Base-by-base conservation (phyloP, 2,888 invertebrate genomes). In the Lucinisca nassula region DNA sequence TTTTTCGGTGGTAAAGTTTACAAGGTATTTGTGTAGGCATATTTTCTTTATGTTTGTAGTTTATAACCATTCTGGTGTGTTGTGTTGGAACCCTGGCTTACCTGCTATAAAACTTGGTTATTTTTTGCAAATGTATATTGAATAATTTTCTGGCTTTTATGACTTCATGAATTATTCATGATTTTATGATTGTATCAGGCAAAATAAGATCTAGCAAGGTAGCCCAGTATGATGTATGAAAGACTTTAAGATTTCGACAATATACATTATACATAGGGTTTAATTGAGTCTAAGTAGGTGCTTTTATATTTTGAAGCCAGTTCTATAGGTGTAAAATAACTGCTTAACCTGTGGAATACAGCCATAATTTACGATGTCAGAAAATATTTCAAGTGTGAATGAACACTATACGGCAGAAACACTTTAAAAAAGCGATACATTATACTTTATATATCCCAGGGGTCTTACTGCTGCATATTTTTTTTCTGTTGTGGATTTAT, bases 121-220 rank as follows among this genome's bases (percentile, higher is more conserved):
- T 67, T 67, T 67, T 61, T 67, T 35, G 35, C 35, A 35, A 67
- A 67, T 67, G 67, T 67, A 67, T 67, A 67, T 67, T 67, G 67
- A 67, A 67, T 67, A 67, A 67, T 67, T 67, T 67, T 67, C 67
- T 67, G 67, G 67, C 35, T 32, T 78, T 73, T 77, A 55, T 58
- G 51, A 8, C 27, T 55, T 72, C 58, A 82, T 82, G 72, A 82
- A 77, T 82, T 77, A 82, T 82, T 82, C 82, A 82, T 82, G 35
- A 67, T 55, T 51, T 38, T 82, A 51, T 82, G 82, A 82, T 82
- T 82, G 32, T 72, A 82, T 82, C 73, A 78, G 35, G 67, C 10
- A 35, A 67, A 67, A 67, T 32, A 67, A 67, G 67, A 67, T 67
- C 67, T 67, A 67, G 35, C 32, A 67, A 67, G 21, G 35, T 35